Percentiles rank a stretch among this genome's conserved stretches.
Conservation (phyloP, 1,140 invertebrate genomes). For the Plutomurus gul region DNA sequence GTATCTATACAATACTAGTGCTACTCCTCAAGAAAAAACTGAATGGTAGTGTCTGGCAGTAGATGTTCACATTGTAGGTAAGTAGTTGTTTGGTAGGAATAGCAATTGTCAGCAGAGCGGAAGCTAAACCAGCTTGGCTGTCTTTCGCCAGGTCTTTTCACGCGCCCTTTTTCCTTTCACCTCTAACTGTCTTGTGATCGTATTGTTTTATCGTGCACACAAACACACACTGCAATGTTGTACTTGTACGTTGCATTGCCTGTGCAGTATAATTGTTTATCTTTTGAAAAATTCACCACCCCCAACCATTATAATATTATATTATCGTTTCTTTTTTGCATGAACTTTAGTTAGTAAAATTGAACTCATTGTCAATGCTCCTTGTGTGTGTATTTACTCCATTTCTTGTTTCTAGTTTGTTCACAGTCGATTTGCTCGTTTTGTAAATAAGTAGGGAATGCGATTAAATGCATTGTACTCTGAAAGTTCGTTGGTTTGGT, state of each 20-base stretch:
- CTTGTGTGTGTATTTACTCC: not conserved
- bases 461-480: not conserved
- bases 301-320: not conserved
- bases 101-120: slow-evolving; percentile 35
- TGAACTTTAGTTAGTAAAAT: slow-evolving; percentile 25
- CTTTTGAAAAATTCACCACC: no score
- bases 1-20: not conserved
- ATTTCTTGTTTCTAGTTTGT: not conserved
- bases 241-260: not conserved
- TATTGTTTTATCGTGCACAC: not conserved
- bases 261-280: not conserved
- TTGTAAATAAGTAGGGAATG: not conserved
- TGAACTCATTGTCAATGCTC: slow-evolving; percentile 26
- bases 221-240: not conserved
- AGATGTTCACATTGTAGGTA: no score
- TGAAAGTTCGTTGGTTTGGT: no score
- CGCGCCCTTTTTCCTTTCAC: slow-evolving; percentile 37
- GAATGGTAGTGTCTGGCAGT: not conserved
- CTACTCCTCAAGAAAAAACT: not conserved
- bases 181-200: slow-evolving; percentile 40
- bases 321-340: not conserved
- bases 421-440: not conserved
- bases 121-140: slow-evolving; percentile 42
- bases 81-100: not conserved
- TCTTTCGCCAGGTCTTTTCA: slow-evolving; percentile 37